Evolutionary conservation across 2,797 vertebrate genomes (phyloP).

Genomic region (Kryptopterus vitreolus): DNA sequence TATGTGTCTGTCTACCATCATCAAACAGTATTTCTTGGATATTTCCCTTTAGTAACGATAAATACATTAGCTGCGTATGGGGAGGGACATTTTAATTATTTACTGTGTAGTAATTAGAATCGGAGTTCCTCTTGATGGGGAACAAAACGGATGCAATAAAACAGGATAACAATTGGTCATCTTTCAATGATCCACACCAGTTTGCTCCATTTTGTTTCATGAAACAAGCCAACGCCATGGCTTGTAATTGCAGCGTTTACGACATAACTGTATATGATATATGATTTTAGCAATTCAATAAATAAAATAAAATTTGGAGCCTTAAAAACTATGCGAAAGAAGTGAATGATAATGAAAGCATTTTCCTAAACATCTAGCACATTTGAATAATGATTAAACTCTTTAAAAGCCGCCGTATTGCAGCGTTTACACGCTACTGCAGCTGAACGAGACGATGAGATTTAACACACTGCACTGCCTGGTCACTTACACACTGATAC

Average conservation of each 20-base stretch:
- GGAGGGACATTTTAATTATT: neutral
- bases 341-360: too few species aligned
- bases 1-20: neutral
- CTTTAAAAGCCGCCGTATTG: neutral
- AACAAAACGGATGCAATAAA: neutral
- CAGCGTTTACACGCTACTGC: neutral
- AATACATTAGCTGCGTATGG: neutral
- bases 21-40: neutral
- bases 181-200: neutral
- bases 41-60: neutral
- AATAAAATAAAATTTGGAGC: too few species aligned
- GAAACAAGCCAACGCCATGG: neutral
- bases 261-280: neutral
- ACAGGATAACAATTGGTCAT: neutral
- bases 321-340: too few species aligned
- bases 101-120: neutral
- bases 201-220: neutral
- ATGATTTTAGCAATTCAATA: too few species aligned
- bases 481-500: conserved; percentile 5
- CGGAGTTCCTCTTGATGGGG: neutral
- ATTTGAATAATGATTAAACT: neutral
- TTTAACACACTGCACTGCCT: conserved; percentile 1
- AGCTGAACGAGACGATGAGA: conserved; percentile 13
- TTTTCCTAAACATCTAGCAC: neutral
- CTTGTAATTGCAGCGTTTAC: neutral